Evolutionary conservation across 2,113 vertebrate genomes (phyloP), one percentile per base, ranked within the genome.

Genomic region (Salvator merianae): DNA sequence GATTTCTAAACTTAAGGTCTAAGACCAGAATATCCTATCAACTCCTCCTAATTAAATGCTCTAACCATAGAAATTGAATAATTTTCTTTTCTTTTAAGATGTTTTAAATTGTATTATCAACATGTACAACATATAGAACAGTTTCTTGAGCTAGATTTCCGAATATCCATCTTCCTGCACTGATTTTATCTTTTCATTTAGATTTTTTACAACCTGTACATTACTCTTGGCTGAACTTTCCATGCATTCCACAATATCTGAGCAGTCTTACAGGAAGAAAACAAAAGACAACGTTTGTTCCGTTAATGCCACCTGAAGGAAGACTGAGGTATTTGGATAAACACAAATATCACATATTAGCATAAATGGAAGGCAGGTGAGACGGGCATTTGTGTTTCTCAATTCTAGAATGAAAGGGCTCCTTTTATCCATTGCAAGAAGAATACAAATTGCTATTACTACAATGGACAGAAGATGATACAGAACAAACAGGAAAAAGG

Each of bases 201-300:
- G 12, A 1, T 65, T 65, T 34, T 55, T 38, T 26, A 20, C 55
- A 55, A 59, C 5, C 16, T 20, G n/a, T 36, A 59, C 32, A 40
- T n/a, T 59, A 82, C 30, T 72, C 34, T 72, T 71, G 69, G 80
- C 80, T 82, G 80, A 72, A 82, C 80, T 72, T 43, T 43, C 7
- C 16, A 5, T n/a, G 50, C 80, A 82, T 69, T n/a, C 66, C 26
- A 59, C 34, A 71, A 55, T 81, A 81, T 81, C 66, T 71, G 66
- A 55, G 32, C 26, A 22, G 40, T 81, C 79, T 38, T 59, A 38
- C 68, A 40, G 50, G 68, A 50, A 81, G 26, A 81, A 81, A 4
- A 34, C 14, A 59, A 72, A 81, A 71, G 32, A 14, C 28, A 79
- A 50, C 40, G 34, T 80, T 16, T 80, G 18, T n/a, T 80, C 40